Conservation (phyloP, 2,797 vertebrate genomes). For the Pristis pectinata region DNA sequence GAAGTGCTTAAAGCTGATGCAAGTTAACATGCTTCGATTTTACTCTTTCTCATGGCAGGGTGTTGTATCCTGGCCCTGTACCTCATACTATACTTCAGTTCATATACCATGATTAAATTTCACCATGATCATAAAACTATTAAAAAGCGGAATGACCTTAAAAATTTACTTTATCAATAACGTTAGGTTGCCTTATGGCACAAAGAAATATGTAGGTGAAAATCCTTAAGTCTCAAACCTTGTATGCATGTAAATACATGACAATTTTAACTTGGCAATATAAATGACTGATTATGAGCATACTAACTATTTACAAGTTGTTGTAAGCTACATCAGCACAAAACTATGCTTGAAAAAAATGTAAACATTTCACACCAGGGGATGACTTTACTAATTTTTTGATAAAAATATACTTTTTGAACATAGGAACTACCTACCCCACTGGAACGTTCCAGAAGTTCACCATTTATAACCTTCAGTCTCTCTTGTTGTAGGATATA, state of each 20-base stretch:
- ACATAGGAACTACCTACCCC: conserved; percentile 67
- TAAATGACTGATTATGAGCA: background rate
- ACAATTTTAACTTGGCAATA: background rate
- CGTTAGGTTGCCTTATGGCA: background rate
- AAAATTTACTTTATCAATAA: background rate
- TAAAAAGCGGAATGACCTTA: background rate
- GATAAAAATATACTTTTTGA: background rate
- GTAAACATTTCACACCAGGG: background rate
- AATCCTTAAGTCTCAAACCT: background rate
- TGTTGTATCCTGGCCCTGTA: background rate
- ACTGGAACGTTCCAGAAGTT: conserved; percentile 75
- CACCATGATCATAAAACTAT: background rate
- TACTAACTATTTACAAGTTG: background rate
- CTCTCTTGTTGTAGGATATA: conserved; percentile 67
- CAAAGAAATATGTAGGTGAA: background rate
- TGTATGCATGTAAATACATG: background rate
- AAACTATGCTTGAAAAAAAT: background rate
- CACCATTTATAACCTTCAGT: conserved; percentile 70
- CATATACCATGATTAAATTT: background rate
- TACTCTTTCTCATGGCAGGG: background rate
- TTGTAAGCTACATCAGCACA: background rate
- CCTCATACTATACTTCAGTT: background rate
- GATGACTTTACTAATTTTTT: background rate
- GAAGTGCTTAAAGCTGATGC: background rate
- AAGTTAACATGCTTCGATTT: background rate